Evolutionary conservation across 1,140 invertebrate species (phyloP), one percentile per base, ranked within the genome.

Genomic region (Cotesia glomerata): DNA sequence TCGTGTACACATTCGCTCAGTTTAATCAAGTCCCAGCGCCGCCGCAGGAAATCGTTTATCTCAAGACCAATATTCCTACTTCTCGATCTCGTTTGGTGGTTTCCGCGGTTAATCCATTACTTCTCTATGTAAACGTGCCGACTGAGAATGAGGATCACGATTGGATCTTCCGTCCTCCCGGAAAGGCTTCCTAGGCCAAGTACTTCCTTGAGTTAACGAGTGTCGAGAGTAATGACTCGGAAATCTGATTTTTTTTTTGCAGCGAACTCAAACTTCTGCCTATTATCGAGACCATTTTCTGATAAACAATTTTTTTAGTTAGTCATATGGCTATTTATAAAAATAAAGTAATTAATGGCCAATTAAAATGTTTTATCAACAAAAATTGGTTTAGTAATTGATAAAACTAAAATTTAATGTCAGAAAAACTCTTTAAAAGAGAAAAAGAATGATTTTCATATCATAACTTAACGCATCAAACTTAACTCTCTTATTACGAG

Each of bases 61-160:
- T 65, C 34, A 66, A 72, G 70, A 66, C 63, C 62, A 72, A 72
- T 72, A 72, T 72, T 72, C 52, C 63, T 63, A 66, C 49, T 65
- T 65, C 70, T 72, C 70, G 51, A 72, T 72, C 63, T 72, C 63
- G 63, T 72, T 72, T 66, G 34, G 62, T 72, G 62, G 52, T 66
- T 72, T 65, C 70, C 63, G 26, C 56, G 62, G 52, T 72, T 72
- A 72, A 72, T 72, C 63, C 63, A 72, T 72, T 72, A 72, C 45
- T 52, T 18, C 26, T n/a, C 34, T 63, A 58, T 59, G 70, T 66
- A 65, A 72, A 73, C 75, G 74, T 72, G 73, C 73, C 72, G 11
- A 63, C 61, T 35, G 45, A 61, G 56, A 13, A 62, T 54, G 14
- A 65, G 56, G 67, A 72, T 72, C 35, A 49, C 64, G 70, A 72